Base-by-base conservation (phyloP, 2,888 invertebrate genomes). In the Zeuzera pyrina region DNA sequence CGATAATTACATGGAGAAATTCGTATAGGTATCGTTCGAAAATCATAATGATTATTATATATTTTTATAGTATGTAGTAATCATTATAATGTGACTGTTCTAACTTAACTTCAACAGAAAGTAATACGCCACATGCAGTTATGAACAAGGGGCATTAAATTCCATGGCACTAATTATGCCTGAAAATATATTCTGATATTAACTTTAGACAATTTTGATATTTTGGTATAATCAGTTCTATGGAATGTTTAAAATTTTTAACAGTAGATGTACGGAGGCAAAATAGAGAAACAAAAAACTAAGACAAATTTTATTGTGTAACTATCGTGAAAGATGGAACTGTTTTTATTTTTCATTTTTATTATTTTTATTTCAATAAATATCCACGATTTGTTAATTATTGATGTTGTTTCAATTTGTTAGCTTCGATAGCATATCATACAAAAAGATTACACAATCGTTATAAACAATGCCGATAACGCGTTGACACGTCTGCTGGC, bases 291-390 rank as follows among this genome's bases (percentile, higher is more conserved):
- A 62, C 41, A 62, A 66, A 63, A 65, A 71, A 70, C 56, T 76
- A 81, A 74, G 68, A 79, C 73, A 81, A 83, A 81, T 74, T 81
- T 76, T 83, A 83, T 81, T 68, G 71, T 76, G 83, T 79, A 77
- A 76, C 65, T 67, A 72, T 49, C n/a, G 71, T 81, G 72, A 78
- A 78, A 79, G 77, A 78, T n/a, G 69, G 68, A 79, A 78, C 81
- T 83, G 83, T 83, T 83, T 83, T 83, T 81, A 83, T 79, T 81
- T 79, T 81, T 78, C 72, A 73, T 81, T 81, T 79, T 81, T 81
- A 78, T 77, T 81, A 81, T 81, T 83, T 79, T 83, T 81, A 81
- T 83, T 81, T 79, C 83, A 83, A 79, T 83, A 83, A 83, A 83
- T 83, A 83, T 83, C 83, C 83, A 81, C 63, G 74, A 83, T 83